These are phyloP conservation scores for Patiria miniata DNA, from an alignment of 35 echinoderm and acorn worm genomes.

Conservation along the genomic window DNA sequence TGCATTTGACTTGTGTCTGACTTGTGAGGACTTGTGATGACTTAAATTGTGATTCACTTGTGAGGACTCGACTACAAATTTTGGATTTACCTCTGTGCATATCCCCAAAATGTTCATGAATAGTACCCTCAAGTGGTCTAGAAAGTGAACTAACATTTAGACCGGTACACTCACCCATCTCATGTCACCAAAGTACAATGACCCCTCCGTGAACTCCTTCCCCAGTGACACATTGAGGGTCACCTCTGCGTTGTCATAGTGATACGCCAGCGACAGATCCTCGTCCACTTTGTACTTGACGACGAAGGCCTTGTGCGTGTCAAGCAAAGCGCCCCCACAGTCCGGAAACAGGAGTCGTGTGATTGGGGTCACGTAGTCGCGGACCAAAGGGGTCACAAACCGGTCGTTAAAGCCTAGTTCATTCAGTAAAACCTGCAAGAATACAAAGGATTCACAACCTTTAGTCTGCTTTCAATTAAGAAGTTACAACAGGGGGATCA, in stretches of 20 bases:
- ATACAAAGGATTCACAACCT: background rate
- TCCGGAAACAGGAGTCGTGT: conserved; percentile 79
- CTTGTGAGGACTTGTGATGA: no score
- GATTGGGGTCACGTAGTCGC: conserved; percentile 69
- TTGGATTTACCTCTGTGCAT: no score
- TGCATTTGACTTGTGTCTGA: no score
- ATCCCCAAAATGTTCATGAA: no score
- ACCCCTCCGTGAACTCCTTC: conserved; percentile 83
- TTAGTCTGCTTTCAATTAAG: no score
- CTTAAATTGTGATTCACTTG: no score
- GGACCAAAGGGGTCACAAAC: conserved; percentile 75
- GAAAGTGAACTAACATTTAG: background rate
- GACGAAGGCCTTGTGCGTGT: conserved; percentile 94
- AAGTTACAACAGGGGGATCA: no score
- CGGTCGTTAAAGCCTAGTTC: conserved; percentile 86
- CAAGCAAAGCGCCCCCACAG: conserved; percentile 72
- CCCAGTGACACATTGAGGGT: conserved; percentile 93
- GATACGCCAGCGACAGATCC: conserved; percentile 88
- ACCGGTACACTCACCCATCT: conserved; percentile 62
- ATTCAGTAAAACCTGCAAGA: conserved; percentile 80
- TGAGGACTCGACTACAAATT: no score
- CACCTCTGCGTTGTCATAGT: conserved; percentile 98
- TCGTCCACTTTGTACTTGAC: conserved; percentile 97
- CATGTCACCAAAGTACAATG: conserved; percentile 95
- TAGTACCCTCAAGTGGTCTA: no score